phyloP scores from a whole-genome alignment of 1,140 invertebrate species.

The Forficula auricularia region DNA sequence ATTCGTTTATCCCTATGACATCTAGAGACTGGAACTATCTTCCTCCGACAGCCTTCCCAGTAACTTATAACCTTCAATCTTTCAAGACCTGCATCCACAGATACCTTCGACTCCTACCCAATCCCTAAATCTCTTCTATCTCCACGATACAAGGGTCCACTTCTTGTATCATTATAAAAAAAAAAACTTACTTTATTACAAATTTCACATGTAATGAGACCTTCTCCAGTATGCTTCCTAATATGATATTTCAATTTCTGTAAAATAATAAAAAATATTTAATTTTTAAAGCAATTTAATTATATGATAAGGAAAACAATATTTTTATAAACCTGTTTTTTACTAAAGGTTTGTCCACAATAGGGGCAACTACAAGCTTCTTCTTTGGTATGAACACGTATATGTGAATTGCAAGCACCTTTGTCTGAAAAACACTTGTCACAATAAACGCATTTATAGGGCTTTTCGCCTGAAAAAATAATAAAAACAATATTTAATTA shows the following conservation, averaged over 20 bases:
- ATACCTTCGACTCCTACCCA: no score
- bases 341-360: slow-evolving; percentile 32
- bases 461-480: slow-evolving; percentile 26
- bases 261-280: slow-evolving; percentile 6
- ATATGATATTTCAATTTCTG: slow-evolving; percentile 23
- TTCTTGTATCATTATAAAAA: no score
- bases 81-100: no score
- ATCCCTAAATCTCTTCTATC: no score
- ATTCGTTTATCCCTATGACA: no score
- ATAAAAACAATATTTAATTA: no score
- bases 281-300: not conserved
- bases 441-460: slow-evolving; percentile 34
- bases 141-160: no score
- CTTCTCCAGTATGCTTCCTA: slow-evolving; percentile 21
- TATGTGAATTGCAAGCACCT: slow-evolving; percentile 34
- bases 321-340: slow-evolving; percentile 16
- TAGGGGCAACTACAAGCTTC: slow-evolving; percentile 30
- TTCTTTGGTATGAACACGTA: slow-evolving; percentile 32
- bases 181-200: slow-evolving; percentile 15
- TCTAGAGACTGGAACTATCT: no score
- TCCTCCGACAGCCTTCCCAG: no score
- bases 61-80: no score
- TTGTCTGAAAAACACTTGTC: slow-evolving; percentile 34
- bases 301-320: not conserved
- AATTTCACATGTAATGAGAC: slow-evolving; percentile 19